phyloP scores from a whole-genome alignment of 2,113 vertebrate species.

The Triplophysa dalaica region DNA sequence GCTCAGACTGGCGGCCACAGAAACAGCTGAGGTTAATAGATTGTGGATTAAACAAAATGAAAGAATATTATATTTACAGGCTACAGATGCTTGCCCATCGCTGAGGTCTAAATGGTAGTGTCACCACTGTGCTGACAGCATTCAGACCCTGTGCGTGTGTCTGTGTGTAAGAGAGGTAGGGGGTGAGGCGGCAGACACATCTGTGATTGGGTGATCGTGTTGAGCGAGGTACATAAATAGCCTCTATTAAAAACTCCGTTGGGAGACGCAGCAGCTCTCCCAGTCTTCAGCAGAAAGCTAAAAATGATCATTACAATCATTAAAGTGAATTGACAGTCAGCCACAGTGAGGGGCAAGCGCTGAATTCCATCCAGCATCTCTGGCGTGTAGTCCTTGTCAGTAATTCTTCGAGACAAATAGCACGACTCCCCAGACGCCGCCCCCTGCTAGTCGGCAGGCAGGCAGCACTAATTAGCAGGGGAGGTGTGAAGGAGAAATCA shows the following conservation, averaged over 20 bases:
- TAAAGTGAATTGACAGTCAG: constrained; percentile 65
- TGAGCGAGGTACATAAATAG: constrained; percentile 57
- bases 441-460: constrained; percentile 69
- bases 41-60: constrained; percentile 42
- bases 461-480: constrained; percentile 75
- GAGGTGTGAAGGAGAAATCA: constrained; percentile 76
- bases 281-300: constrained; percentile 49
- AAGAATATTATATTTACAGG: constrained; percentile 58
- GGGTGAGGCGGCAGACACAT: constrained; percentile 47
- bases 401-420: constrained; percentile 78
- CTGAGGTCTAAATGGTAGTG: constrained; percentile 54
- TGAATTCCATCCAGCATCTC: constrained; percentile 60
- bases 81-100: constrained; percentile 50
- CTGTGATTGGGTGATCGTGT: constrained; percentile 47
- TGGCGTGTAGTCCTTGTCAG: constrained; percentile 63
- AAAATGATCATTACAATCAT: constrained; percentile 68
- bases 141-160: constrained; percentile 48
- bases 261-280: constrained; percentile 48
- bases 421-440: constrained; percentile 67
- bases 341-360: constrained; percentile 60
- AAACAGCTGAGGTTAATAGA: constrained; percentile 50
- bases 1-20: constrained; percentile 37
- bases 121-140: constrained; percentile 56
- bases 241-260: constrained; percentile 46
- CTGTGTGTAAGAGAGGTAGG: not conserved